phyloP scores from a whole-genome alignment of 2,113 vertebrate genomes.

The Arenaria interpres region DNA sequence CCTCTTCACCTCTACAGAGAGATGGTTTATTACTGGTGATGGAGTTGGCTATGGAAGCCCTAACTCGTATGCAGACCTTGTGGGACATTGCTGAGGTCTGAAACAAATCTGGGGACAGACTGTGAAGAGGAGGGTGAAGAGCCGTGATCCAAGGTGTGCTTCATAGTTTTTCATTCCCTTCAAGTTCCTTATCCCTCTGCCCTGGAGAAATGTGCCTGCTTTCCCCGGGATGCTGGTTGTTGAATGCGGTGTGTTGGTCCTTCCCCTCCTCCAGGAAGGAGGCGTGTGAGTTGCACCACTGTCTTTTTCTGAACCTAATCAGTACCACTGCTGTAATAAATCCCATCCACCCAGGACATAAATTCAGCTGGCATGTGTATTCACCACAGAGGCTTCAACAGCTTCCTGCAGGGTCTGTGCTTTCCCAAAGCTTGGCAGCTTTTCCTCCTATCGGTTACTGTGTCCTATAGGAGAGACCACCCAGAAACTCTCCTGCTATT shows the following conservation, averaged over 20 bases:
- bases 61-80: background rate
- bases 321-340: background rate
- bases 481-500: background rate
- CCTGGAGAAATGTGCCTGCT: background rate
- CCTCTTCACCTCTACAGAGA: background rate
- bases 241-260: background rate
- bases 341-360: background rate
- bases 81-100: background rate
- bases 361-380: background rate
- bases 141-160: too few species aligned
- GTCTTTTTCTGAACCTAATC: background rate
- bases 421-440: background rate
- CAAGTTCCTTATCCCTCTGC: background rate
- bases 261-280: background rate
- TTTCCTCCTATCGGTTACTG: background rate
- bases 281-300: rapidly evolving
- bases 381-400: background rate
- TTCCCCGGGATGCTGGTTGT: rapidly evolving
- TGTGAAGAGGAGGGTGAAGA: background rate
- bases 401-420: background rate
- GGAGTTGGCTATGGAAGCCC: background rate
- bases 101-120: background rate
- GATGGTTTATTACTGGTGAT: background rate
- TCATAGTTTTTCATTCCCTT: background rate
- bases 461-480: background rate